These are phyloP conservation scores for Hanleya hanleyi DNA, from an alignment of 2,888 invertebrate genomes.

Conservation along the genomic window DNA sequence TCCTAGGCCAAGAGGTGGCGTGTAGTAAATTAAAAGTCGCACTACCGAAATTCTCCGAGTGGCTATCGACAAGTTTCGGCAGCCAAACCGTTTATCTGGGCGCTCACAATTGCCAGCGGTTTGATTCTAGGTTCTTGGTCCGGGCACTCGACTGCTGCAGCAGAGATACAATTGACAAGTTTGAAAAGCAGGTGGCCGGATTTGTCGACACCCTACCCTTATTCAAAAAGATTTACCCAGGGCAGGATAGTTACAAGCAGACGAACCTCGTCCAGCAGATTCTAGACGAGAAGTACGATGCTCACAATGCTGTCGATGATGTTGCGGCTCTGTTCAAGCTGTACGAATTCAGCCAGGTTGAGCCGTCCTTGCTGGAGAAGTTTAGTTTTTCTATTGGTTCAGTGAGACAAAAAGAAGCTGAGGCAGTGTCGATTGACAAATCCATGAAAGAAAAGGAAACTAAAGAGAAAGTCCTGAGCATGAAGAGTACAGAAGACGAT, in stretches of 20 bases:
- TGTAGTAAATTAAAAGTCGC: too few relatives aligned
- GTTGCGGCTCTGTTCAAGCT: slow-evolving; percentile 3
- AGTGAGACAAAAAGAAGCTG: too few relatives aligned
- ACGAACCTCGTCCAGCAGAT: neutral
- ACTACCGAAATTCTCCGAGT: too few relatives aligned
- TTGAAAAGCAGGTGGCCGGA: neutral
- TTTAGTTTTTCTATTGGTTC: too few relatives aligned
- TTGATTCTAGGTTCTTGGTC: slow-evolving; percentile 13
- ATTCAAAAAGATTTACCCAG: slow-evolving; percentile 9
- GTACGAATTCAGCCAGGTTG: too few relatives aligned
- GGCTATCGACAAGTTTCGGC: too few relatives aligned
- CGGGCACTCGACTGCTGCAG: neutral
- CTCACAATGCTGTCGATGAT: slow-evolving; percentile 5
- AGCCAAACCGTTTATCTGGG: slow-evolving; percentile 12
- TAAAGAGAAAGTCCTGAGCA: too few relatives aligned
- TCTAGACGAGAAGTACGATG: neutral
- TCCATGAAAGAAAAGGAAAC: too few relatives aligned
- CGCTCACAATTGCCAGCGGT: slow-evolving; percentile 6
- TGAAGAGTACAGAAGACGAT: too few relatives aligned
- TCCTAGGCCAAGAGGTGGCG: too few relatives aligned
- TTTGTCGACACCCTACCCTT: slow-evolving; percentile 10
- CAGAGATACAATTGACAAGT: neutral
- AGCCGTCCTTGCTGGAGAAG: too few relatives aligned
- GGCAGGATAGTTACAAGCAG: slow-evolving; percentile 1
- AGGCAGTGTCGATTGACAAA: too few relatives aligned